Base-by-base conservation (phyloP, 1,140 invertebrate species). In the Stegodyphus dumicola region DNA sequence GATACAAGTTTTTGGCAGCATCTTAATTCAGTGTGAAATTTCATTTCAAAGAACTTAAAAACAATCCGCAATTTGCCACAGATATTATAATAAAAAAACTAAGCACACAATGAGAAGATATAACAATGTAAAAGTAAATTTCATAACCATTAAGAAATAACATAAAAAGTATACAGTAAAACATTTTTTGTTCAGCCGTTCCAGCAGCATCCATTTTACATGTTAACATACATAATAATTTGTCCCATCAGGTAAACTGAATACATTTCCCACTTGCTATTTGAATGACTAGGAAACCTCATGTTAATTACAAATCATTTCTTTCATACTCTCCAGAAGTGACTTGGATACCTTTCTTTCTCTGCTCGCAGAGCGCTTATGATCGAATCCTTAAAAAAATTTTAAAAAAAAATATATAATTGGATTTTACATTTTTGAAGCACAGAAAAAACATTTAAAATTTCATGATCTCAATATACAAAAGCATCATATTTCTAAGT, bases 261-360 rank as follows among this genome's bases (percentile, higher is more conserved):
- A 60, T 9, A 33, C 33, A 33, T 33, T 33, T 33, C 33, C 33
- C 56, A 10, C 56, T 60, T 60, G 56, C 9, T 15, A 10, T 60
- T 67, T 67, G 10, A 73, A 73, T 85, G 81, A 85, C 81, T 85
- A 85, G 81, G 51, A 77, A 52, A 56, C 56, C 77, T 51, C n/a
- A 49, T 64, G 15, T 17, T 70, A 85, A 70, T 85, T 85, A 52
- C 81, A 85, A 64, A 85, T 85, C 64, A 86, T 78, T 73, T 78
- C 69, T 78, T 75, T 89, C 92, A 95, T 92, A 93, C 94, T 92
- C 92, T 94, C 93, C 92, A 95, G 90, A 94, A 95, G 90, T 94
- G 94, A 93, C 92, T 95, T 93, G 93, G 94, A 92, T 92, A 95
- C 93, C 94, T 94, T 94, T 93, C 94, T 94, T 93, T 95, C 94